Conservation (phyloP, 2,888 invertebrate species). For the Suillia variegata region DNA sequence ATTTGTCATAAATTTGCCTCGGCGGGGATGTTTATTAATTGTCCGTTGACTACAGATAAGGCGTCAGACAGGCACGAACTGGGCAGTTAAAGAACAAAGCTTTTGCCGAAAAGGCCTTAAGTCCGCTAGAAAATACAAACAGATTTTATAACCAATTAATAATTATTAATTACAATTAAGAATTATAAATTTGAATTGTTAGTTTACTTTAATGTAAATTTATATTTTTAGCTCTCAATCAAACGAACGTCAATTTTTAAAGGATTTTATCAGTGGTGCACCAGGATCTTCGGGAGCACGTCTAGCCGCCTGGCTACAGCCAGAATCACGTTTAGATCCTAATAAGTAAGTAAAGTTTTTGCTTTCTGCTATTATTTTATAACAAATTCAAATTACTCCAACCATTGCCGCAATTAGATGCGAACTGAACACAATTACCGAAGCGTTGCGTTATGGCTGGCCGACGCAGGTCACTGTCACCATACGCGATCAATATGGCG, state of each 20-base stretch:
- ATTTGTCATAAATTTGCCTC: neutral
- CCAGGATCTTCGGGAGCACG: slow-evolving; percentile 88
- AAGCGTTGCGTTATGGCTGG: slow-evolving; percentile 79
- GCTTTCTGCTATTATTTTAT: no score
- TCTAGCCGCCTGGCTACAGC: slow-evolving; percentile 93
- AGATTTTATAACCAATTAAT: no score
- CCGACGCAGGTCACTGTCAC: slow-evolving; percentile 81
- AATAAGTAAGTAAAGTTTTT: slow-evolving; percentile 50
- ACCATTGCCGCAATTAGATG: slow-evolving; percentile 67
- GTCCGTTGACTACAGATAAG: neutral
- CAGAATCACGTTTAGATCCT: slow-evolving; percentile 90
- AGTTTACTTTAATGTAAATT: no score
- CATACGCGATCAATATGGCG: slow-evolving; percentile 90
- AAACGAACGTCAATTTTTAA: slow-evolving; percentile 89
- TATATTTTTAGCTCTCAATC: slow-evolving; percentile 73
- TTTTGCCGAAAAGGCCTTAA: neutral
- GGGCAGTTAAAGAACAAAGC: neutral
- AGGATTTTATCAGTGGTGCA: slow-evolving; percentile 88
- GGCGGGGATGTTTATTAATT: slow-evolving; percentile 9
- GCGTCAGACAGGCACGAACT: neutral
- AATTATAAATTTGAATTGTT: no score
- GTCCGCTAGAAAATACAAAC: no score
- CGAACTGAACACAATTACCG: slow-evolving; percentile 77
- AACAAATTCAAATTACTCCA: neutral
- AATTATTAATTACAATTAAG: no score